Evolutionary conservation across 2,797 vertebrate species (phyloP), one percentile per base, ranked within the genome.

Genomic region (Astyanax mexicanus): DNA sequence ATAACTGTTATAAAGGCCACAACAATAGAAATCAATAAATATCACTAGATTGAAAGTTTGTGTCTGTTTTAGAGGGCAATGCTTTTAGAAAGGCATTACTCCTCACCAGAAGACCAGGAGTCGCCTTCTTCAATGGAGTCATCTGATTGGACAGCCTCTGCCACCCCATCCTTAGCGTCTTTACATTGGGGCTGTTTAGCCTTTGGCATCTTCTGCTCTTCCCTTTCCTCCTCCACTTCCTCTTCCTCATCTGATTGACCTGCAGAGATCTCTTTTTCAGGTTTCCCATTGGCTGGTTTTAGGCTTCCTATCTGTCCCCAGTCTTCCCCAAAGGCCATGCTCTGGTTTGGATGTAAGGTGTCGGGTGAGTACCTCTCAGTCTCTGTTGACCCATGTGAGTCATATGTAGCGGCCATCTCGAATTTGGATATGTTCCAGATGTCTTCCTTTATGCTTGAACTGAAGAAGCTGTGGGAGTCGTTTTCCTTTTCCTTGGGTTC

Each of bases 91-190:
- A 32, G 37, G 29, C 58, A 27, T 29, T 81, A 73, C 76, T 93
- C 90, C 44, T 93, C 91, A 1, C 88, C 92, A 44, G 91, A 93
- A 0, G 92, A 93, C 92, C 92, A 91, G 19, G 87, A 88, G 74
- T 88, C 89, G 5, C 84, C 91, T 38, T 92, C 91, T 40, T 72
- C 87, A 27, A 89, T 87, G 9, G 90, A 93, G 47, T 91, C 92
- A 55, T 91, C 92, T 27, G 90, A 92, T 38, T 86, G 85, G 37
- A 86, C 81, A 3, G 64, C 32, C 25, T 86, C 82, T n/a, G 25
- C 84, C n/a, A 85, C 45, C 9, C 21, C 47, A 49, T 61, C 76
- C 29, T 67, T 83, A 57, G 60, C 80, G 32, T 83, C 84, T 72
- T 74, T 69, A 35, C 80, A 40, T 27, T 80, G 27, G 52, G 78